Evolutionary conservation across 2,888 invertebrate species (phyloP), one percentile per base, ranked within the genome.

Genomic region (Athalia circularis): DNA sequence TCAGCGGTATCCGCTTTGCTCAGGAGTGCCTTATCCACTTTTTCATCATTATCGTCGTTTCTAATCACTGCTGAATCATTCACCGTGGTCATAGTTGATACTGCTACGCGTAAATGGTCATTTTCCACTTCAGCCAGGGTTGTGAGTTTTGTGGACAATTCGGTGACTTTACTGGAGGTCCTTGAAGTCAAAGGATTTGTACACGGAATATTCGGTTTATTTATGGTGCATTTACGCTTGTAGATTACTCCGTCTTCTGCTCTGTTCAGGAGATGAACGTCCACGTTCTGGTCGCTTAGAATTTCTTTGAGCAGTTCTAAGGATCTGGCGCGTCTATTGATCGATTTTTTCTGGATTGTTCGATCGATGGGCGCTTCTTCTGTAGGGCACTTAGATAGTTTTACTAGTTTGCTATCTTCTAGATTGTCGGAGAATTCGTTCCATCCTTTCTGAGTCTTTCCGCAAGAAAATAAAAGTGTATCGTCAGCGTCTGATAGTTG

Each of bases 261-360:
- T 54, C 62, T 75, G 75, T n/a, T 61, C 3, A 75, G n/a, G n/a
- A 61, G 64, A 54, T 64, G 4, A 79, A 79, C 52, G 57, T 79
- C 15, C 76, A 75, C 15, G 68, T 29, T 15, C 59, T 79, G 5
- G 65, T 79, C 43, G n/a, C 59, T 43, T 48, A 82, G 78, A 29
- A 84, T 80, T 65, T 78, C 80, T 45, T 82, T 81, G 8, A 82
- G 68, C 76, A 83, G 80, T n/a, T 74, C 77, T 45, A 82, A 68
- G 15, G 81, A 81, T 11, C 70, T 78, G 4, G 74, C 75, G 62
- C 79, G 81, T 74, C 61, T 79, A 9, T 82, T 80, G n/a, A 50
- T 50, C 64, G 62, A 65, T 65, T 79, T 81, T 61, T 70, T 61
- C 45, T 43, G 29, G 4, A 50, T 47, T 4, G n/a, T 75, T 11